Evolutionary conservation across 2,797 vertebrate genomes (phyloP).

Genomic region (Paedocypris micromegethes): DNA sequence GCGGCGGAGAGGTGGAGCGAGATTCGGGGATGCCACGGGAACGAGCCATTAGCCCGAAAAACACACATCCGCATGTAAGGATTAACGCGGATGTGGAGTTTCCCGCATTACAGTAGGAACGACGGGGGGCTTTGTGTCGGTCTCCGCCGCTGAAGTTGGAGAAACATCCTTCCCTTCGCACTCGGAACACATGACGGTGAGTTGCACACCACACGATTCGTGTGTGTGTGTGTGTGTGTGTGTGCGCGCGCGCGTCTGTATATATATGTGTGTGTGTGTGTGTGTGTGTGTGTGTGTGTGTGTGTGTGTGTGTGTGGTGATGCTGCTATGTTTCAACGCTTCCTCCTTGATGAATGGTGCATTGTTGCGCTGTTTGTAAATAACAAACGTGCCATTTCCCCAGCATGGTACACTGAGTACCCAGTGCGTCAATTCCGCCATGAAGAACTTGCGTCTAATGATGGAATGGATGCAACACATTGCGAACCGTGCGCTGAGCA

Average conservation of each 20-base stretch:
- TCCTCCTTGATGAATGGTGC: constrained; percentile 8
- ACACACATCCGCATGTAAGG: constrained; percentile 41
- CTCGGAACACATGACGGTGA: constrained; percentile 43
- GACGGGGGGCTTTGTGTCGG: neutral
- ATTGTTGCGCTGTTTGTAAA: constrained; percentile 22
- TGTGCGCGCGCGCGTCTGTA: too few species aligned
- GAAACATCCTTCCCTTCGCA: constrained; percentile 29
- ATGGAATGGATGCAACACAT: constrained; percentile 1
- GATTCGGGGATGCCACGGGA: constrained; percentile 41
- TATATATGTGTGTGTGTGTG: too few species aligned
- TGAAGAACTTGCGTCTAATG: constrained; percentile 14
- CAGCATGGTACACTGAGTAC: constrained; percentile 43
- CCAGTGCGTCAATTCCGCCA: constrained; percentile 27
- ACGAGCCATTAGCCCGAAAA: constrained; percentile 43
- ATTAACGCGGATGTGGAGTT: constrained; percentile 23
- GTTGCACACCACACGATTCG: constrained; percentile 25
- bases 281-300: neutral
- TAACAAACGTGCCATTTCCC: constrained; percentile 15
- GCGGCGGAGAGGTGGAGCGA: constrained; percentile 39
- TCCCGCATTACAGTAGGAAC: neutral
- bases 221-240: neutral
- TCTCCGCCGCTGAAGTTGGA: constrained; percentile 19
- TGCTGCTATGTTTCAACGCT: neutral
- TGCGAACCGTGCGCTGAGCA: neutral
- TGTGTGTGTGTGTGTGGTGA: neutral